These are phyloP conservation scores for Pitangus sulphuratus DNA, from an alignment of 2,797 vertebrate species.

Conservation along the genomic window DNA sequence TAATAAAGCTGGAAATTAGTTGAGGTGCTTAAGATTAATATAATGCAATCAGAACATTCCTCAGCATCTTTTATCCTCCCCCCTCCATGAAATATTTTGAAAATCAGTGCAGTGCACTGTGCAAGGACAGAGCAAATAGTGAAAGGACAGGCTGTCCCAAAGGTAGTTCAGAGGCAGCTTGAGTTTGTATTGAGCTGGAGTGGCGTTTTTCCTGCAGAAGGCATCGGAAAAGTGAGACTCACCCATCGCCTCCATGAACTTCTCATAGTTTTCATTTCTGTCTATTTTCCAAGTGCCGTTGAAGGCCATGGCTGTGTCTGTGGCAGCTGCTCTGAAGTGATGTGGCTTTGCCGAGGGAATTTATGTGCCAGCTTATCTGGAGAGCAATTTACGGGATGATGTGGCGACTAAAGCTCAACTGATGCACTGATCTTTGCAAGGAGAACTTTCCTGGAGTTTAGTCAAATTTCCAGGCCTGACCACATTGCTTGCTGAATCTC, in stretches of 20 bases:
- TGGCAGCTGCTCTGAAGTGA: neutral
- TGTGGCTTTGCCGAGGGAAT: slow-evolving; percentile 62
- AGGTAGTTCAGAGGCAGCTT: neutral
- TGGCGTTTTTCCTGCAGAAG: neutral
- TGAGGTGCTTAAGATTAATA: neutral
- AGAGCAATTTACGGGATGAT: slow-evolving; percentile 80
- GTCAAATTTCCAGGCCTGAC: neutral
- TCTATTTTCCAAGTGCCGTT: slow-evolving; percentile 90
- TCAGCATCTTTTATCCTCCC: neutral
- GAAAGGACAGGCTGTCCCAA: neutral
- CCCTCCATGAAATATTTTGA: neutral
- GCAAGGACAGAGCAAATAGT: neutral
- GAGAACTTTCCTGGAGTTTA: neutral
- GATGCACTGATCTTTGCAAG: neutral
- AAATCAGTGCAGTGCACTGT: neutral
- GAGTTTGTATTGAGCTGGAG: neutral
- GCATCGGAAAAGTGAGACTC: slow-evolving; percentile 60
- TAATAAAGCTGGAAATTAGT: neutral
- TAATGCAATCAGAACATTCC: neutral
- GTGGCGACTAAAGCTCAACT: slow-evolving; percentile 89
- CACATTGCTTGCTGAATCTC: neutral
- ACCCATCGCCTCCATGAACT: slow-evolving; percentile 97
- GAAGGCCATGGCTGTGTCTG: slow-evolving; percentile 83
- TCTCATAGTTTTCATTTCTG: slow-evolving; percentile 92
- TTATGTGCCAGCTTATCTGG: slow-evolving; percentile 82